phyloP scores from a whole-genome alignment of 2,113 vertebrate species.

The Coturnix japonica region DNA sequence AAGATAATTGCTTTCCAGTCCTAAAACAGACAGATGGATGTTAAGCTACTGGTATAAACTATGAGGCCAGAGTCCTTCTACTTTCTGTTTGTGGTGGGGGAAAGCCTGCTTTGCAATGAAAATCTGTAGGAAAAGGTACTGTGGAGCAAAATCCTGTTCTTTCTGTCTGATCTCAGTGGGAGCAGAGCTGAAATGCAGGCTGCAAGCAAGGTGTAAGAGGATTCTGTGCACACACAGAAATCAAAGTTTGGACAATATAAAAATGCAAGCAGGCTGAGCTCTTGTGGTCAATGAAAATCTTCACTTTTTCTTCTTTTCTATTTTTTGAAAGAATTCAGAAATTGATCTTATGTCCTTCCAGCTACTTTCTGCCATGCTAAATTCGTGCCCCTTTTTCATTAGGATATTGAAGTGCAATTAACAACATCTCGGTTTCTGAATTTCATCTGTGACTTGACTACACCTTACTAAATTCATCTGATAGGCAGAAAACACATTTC shows the following conservation, averaged over 20 bases:
- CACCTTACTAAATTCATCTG: neutral
- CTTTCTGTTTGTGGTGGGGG: neutral
- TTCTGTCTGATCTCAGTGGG: neutral
- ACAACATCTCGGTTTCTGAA: neutral
- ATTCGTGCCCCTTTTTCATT: neutral
- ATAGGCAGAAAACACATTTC: neutral
- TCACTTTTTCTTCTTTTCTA: neutral
- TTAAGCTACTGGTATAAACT: neutral
- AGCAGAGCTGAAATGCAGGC: neutral
- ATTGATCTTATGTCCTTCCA: neutral
- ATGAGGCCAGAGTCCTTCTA: neutral
- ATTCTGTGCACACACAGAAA: neutral
- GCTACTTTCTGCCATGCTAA: neutral
- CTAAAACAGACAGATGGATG: neutral
- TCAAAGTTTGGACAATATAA: neutral
- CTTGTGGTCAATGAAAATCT: neutral
- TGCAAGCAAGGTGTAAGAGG: neutral
- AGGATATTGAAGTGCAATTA: neutral
- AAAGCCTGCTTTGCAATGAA: neutral
- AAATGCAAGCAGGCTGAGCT: neutral
- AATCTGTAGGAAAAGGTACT: neutral
- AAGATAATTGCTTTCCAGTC: neutral
- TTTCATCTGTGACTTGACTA: neutral
- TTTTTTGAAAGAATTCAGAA: neutral
- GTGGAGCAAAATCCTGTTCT: accelerated